Evolutionary conservation across 2,888 invertebrate species (phyloP).

Genomic region (Sphaerophoria rueppellii): DNA sequence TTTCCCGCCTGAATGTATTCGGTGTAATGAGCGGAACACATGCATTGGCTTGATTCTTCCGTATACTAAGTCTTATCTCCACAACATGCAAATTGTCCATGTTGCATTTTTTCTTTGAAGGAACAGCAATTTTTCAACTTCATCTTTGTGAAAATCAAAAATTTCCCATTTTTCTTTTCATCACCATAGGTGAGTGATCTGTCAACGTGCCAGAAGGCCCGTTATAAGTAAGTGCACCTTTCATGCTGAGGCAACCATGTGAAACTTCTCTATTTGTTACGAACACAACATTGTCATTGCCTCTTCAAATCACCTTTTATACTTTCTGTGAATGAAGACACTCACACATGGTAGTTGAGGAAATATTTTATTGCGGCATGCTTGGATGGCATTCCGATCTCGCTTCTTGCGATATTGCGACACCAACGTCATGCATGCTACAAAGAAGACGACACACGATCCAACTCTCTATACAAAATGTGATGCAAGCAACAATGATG

Average conservation of each 20-base stretch:
- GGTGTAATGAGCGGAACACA: conserved; percentile 54
- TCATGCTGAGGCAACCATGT: conserved; percentile 50
- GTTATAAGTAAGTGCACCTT: conserved; percentile 57
- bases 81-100: not conserved
- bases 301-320: conserved; percentile 17
- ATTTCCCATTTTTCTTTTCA: conserved; percentile 11
- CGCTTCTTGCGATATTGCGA: conserved; percentile 37
- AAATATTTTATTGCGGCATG: conserved; percentile 46
- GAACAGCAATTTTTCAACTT: not conserved
- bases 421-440: conserved; percentile 26
- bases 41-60: conserved; percentile 54
- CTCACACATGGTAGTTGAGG: not conserved
- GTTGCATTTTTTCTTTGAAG: not conserved
- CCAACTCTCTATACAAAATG: not conserved
- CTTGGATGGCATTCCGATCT: conserved; percentile 48
- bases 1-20: not conserved
- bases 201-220: conserved; percentile 30
- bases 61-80: conserved; percentile 24
- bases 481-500: conserved; percentile 50
- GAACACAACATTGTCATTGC: conserved; percentile 13
- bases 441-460: conserved; percentile 13
- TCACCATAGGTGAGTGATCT: conserved; percentile 59
- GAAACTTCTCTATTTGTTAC: conserved; percentile 43
- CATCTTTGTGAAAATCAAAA: not conserved
- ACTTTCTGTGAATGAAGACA: not conserved